Base-by-base conservation (phyloP, 2,797 vertebrate species). In the Amblyopsis hoosieri region DNA sequence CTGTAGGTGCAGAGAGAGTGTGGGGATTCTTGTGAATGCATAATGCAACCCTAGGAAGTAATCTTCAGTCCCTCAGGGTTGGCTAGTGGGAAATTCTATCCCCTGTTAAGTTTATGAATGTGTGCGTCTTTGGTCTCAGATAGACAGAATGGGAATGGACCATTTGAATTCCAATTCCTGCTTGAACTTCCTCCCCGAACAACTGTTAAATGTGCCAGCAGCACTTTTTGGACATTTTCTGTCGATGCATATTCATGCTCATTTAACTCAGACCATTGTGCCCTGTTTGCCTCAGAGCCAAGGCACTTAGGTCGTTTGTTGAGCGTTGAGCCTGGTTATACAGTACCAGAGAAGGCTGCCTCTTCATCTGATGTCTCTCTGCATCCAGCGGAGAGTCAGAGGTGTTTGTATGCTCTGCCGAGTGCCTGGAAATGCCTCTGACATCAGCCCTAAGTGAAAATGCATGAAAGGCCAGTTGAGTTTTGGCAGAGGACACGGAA, bases 11-110 rank as follows among this genome's bases (percentile, higher is more conserved):
- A 73, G 67, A 61, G 58, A 73, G 67, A 72, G 62, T 63, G 60
- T 68, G 72, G 75, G 76, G 83, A 77, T 67, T 71, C 85, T 79
- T 75, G 69, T 51, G 68, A 76, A 80, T 81, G 77, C 69, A 78
- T 81, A 87, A 78, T 83, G 73, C 56, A 81, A 80, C 82, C 73
- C 57, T 61, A 64, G 76, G 76, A 76, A 79, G 80, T 80, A 75
- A 83, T 82, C 66, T 74, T 67, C 64, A 49, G 66, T 77, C 78
- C 69, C 29, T 17, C 12, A 67, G 78, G 82, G 63, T 70, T 72
- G 65, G 65, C 65, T 75, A 64, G 67, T 66, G 75, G 68, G 78
- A 85, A 83, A 87, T 69, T 62, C 66, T 71, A 82, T 71, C 75
- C 75, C 67, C 69, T 69, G 69, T 73, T 81, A 78, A 66, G 58